phyloP scores from a whole-genome alignment of 2,113 vertebrate species.

The Felis catus region DNA sequence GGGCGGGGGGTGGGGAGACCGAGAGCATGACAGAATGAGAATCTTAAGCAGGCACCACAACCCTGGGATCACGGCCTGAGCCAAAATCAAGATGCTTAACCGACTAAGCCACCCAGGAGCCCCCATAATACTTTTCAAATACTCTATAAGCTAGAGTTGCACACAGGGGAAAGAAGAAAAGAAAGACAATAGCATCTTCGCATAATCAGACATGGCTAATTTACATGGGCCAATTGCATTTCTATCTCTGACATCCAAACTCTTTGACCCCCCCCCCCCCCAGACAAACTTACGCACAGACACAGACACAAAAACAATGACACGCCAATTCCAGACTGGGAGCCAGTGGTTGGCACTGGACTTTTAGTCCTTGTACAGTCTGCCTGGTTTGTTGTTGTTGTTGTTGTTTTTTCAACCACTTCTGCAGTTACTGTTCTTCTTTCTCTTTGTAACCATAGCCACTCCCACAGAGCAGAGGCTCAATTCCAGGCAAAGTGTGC shows the following conservation, averaged over 20 bases:
- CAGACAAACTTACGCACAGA: background rate
- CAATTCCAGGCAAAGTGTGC: background rate
- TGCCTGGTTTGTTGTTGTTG: background rate
- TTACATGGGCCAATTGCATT: background rate
- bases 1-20: no score
- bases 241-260: constrained; percentile 8
- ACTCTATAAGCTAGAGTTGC: background rate
- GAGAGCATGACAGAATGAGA: no score
- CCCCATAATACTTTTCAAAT: background rate
- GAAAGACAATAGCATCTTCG: background rate
- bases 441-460: constrained; percentile 64
- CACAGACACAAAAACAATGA: background rate
- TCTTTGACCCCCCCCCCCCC: background rate
- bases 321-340: background rate
- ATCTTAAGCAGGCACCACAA: no score
- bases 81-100: no score
- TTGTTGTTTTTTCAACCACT: background rate
- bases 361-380: constrained; percentile 46
- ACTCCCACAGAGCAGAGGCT: constrained; percentile 47
- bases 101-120: no score
- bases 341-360: background rate
- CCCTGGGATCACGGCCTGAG: no score
- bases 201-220: constrained; percentile 26
- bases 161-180: background rate
- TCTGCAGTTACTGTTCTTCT: constrained; percentile 55